These are phyloP conservation scores for Abrostola tripartita DNA, from an alignment of 2,888 invertebrate genomes.

Conservation along the genomic window DNA sequence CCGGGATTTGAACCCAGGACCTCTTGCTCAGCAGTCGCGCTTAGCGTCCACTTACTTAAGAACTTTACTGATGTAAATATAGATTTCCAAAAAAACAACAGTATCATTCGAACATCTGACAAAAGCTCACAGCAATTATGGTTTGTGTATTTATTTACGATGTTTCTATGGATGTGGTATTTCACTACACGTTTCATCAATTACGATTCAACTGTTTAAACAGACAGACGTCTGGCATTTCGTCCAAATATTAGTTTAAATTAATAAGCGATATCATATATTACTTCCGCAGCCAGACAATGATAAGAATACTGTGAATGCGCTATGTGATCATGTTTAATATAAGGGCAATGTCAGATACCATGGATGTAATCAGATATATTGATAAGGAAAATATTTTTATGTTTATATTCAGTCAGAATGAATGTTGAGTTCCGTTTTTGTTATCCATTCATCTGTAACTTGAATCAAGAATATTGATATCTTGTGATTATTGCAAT, in stretches of 20 bases:
- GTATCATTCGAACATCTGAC: neutral
- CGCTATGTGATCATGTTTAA: conserved; percentile 60
- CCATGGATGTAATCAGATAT: conserved; percentile 73
- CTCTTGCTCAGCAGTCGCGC: too few relatives aligned
- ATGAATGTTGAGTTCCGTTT: conserved; percentile 34
- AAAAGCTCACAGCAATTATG: neutral
- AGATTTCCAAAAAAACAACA: neutral
- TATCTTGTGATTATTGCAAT: neutral
- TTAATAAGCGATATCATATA: conserved; percentile 53
- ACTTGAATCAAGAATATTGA: conserved; percentile 8
- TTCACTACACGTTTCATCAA: conserved; percentile 44
- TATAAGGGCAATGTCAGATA: conserved; percentile 85
- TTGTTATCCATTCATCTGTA: conserved; percentile 37
- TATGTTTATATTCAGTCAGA: conserved; percentile 55
- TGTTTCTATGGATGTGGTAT: conserved; percentile 12
- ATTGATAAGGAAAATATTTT: conserved; percentile 66
- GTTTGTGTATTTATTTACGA: conserved; percentile 15
- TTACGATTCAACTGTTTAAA: conserved; percentile 44
- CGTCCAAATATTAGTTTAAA: conserved; percentile 54
- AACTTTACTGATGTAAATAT: too few relatives aligned
- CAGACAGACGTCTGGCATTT: conserved; percentile 32
- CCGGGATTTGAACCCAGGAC: too few relatives aligned
- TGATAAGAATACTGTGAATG: conserved; percentile 74
- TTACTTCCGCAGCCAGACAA: conserved; percentile 73
- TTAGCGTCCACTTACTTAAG: too few relatives aligned